A percentile compares a stretch with the other conserved stretches of the same genome.
Evolutionary conservation across 1,140 invertebrate genomes (phyloP).

Genomic region (Polypedilum vanderplanki): DNA sequence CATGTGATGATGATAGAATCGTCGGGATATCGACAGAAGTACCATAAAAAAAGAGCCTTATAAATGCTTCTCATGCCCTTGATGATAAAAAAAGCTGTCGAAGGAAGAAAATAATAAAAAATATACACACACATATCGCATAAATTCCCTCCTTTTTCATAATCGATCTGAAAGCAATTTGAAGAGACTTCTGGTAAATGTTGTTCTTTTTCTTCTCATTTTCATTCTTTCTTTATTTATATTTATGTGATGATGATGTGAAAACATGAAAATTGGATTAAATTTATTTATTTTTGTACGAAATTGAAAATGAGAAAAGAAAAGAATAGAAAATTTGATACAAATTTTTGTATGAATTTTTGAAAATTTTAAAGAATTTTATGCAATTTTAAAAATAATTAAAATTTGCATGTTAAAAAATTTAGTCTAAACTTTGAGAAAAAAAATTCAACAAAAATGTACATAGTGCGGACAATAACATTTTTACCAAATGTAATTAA

Average conservation of each 20-base stretch:
- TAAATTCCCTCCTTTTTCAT: neutral
- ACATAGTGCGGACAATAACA: no score
- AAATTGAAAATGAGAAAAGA: neutral
- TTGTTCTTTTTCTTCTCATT: no score
- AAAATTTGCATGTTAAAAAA: no score
- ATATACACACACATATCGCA: neutral
- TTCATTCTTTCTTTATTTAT: neutral
- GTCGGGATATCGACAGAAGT: neutral
- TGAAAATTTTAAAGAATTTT: no score
- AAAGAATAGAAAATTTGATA: neutral
- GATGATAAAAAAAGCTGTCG: neutral
- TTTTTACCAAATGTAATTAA: no score
- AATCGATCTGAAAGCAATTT: constrained; percentile 18
- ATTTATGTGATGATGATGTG: neutral
- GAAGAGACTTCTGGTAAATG: neutral
- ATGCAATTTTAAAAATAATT: no score
- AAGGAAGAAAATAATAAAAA: neutral
- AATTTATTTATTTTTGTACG: neutral
- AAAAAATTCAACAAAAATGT: no score
- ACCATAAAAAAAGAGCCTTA: neutral
- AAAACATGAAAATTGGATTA: neutral
- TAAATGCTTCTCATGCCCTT: constrained; percentile 7
- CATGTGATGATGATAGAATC: no score
- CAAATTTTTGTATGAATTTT: no score
- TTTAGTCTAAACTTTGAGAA: no score